phyloP scores from a whole-genome alignment of 2,888 invertebrate genomes.

The Latheticus oryzae region DNA sequence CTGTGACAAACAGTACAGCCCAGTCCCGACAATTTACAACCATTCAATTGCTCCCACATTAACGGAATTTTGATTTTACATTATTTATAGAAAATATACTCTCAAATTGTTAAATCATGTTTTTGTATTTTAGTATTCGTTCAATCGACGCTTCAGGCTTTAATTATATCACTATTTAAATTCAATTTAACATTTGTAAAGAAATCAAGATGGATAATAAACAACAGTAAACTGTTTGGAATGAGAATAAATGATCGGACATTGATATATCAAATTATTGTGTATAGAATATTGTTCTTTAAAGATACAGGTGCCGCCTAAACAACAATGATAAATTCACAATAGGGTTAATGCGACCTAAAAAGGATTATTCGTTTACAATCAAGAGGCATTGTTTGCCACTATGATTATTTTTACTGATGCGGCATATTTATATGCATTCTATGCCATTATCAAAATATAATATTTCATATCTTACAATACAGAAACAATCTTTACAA shows the following conservation, averaged over 20 bases:
- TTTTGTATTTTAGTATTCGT: no score
- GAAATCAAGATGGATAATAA: slow-evolving; percentile 12
- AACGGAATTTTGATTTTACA: slow-evolving; percentile 63
- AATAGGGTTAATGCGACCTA: slow-evolving; percentile 58
- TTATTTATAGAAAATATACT: slow-evolving; percentile 47
- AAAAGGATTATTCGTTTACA: slow-evolving; percentile 59
- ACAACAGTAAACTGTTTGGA: slow-evolving; percentile 33
- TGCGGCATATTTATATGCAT: slow-evolving; percentile 52
- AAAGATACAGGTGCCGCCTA: slow-evolving; percentile 45
- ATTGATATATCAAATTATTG: slow-evolving; percentile 45
- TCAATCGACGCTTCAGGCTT: slow-evolving; percentile 6
- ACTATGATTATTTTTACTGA: slow-evolving; percentile 56
- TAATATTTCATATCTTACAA: no score
- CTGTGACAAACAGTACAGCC: slow-evolving; percentile 62
- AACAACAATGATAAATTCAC: slow-evolving; percentile 50
- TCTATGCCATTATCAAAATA: no score
- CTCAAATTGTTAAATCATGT: slow-evolving; percentile 25
- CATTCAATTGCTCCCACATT: slow-evolving; percentile 62
- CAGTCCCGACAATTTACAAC: slow-evolving; percentile 62
- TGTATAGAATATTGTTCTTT: slow-evolving; percentile 50
- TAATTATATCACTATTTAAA: slow-evolving; percentile 13
- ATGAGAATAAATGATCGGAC: slow-evolving; percentile 38
- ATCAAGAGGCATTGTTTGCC: slow-evolving; percentile 55
- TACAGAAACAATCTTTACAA: no score
- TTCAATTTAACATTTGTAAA: slow-evolving; percentile 14